A percentile compares a stretch with the other conserved stretches of the same genome.
Evolutionary conservation across 2,113 vertebrate species (phyloP).

Genomic region (Neogale vison): DNA sequence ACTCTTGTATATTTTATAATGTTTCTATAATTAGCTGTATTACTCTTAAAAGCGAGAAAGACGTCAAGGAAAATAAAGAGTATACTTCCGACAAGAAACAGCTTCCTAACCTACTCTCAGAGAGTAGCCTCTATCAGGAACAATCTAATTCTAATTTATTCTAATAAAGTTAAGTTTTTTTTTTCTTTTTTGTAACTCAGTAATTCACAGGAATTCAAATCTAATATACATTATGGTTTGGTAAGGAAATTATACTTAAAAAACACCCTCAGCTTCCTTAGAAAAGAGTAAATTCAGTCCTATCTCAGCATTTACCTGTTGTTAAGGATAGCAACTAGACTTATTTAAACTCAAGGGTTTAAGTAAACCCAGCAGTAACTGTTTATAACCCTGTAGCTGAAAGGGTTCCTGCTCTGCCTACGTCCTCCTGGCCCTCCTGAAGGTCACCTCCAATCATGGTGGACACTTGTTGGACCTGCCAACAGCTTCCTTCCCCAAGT

Average conservation of each 20-base stretch:
- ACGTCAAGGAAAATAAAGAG: background rate
- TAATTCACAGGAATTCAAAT: constrained; percentile 40
- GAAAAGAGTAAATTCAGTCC: background rate
- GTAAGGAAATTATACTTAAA: constrained; percentile 11
- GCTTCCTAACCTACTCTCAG: background rate
- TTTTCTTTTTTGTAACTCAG: background rate
- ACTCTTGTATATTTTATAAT: background rate
- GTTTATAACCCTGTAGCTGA: too few species aligned
- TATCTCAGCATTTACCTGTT: background rate
- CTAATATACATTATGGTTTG: background rate
- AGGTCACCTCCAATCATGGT: background rate
- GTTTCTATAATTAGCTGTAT: background rate
- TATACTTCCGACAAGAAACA: background rate
- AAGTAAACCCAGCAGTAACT: background rate
- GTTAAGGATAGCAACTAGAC: background rate
- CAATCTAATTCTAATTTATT: constrained; percentile 34
- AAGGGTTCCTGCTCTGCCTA: background rate
- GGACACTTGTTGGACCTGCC: background rate
- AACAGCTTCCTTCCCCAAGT: background rate
- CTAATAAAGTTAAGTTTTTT: background rate
- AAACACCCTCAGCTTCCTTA: background rate
- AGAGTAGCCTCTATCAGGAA: background rate
- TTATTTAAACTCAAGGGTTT: background rate
- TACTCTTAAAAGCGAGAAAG: background rate
- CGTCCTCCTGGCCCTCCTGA: background rate